Base-by-base conservation (phyloP, 2,113 vertebrate genomes). In the Cardinalis cardinalis region DNA sequence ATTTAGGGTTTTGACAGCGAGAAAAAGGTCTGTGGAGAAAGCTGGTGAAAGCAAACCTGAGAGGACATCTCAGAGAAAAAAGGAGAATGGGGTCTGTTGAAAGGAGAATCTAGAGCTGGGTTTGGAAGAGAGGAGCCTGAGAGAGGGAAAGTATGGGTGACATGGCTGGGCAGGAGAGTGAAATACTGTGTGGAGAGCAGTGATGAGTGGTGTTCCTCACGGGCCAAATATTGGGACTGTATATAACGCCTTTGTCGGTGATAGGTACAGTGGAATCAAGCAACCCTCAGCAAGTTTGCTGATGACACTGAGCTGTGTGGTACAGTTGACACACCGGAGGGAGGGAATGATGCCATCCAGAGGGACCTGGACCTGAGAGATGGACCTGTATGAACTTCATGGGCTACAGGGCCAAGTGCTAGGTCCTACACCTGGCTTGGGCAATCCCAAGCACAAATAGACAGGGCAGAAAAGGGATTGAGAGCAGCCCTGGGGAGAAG, bases 301-400 rank as follows among this genome's bases (percentile, higher is more conserved):
- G 53, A 10, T 60, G 63, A 16, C 23, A 10, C 53, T 44, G 32
- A 44, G 63, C 63, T 44, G 38, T 68, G 28, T 60, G 71, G 18
- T 68, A 21, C 26, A 43, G 26, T 32, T 0, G 0, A 5, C 52
- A 58, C 2, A 7, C 6, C 44, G 44, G 14, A 52, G 18, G 26
- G 24, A 68, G 19, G 38, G 18, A 29, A 51, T 81, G 24, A 34
- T 38, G 21, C 36, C 53, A 32, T 76, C 26, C 63, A 52, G 53
- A 68, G 26, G 32, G 32, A 44, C 7, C 17, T 71, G 66, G 38
- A 46, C 40, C 32, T 36, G 26, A 55, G 26, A 61, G 14, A 11
- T 52, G 56, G 48, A 49, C 14, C 9, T 75, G 14, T 32, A 21
- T 59, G 71, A 75, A 26, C 44, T 49, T 75, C 18, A 36, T 21